phyloP scores from a whole-genome alignment of 2,888 invertebrate genomes.

The Drosophila maculinotata region DNA sequence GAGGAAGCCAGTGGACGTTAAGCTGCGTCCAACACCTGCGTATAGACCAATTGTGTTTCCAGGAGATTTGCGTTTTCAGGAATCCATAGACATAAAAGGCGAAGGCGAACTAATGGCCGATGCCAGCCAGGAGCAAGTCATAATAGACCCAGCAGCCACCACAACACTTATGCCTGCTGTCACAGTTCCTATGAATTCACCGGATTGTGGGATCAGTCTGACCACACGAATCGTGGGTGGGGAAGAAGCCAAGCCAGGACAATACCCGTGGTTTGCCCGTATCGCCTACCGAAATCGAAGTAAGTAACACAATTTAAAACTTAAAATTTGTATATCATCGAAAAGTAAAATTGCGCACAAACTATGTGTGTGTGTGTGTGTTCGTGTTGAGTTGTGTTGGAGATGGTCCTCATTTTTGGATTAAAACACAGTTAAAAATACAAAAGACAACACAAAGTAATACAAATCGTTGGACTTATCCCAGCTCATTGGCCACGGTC shows the following conservation, averaged over 20 bases:
- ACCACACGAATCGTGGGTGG: conserved; percentile 85
- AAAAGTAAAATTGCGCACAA: conserved; percentile 4
- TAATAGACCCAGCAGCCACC: neutral
- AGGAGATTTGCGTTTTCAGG: conserved; percentile 70
- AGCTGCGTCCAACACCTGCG: conserved; percentile 34
- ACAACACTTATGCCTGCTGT: neutral
- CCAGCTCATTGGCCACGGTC: conserved; percentile 64
- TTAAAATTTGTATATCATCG: conserved; percentile 35
- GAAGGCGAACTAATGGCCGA: conserved; percentile 14
- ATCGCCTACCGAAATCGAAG: conserved; percentile 84
- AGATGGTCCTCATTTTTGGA: neutral
- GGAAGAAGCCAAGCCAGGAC: conserved; percentile 84
- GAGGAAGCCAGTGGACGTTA: neutral
- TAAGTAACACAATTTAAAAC: conserved; percentile 64
- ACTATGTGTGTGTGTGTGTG: neutral
- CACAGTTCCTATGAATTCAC: conserved; percentile 47
- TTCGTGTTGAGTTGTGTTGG: neutral
- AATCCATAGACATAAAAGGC: conserved; percentile 21
- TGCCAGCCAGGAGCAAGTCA: conserved; percentile 8
- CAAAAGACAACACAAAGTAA: conserved; percentile 3
- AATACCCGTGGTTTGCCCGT: conserved; percentile 88
- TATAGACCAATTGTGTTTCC: conserved; percentile 72
- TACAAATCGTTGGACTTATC: conserved; percentile 35
- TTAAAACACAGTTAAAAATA: conserved; percentile 1
- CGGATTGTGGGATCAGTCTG: conserved; percentile 81